A percentile compares a stretch with the other conserved stretches of the same genome.
phyloP scores from a whole-genome alignment of 2,797 vertebrate genomes.

The Gila robusta region DNA sequence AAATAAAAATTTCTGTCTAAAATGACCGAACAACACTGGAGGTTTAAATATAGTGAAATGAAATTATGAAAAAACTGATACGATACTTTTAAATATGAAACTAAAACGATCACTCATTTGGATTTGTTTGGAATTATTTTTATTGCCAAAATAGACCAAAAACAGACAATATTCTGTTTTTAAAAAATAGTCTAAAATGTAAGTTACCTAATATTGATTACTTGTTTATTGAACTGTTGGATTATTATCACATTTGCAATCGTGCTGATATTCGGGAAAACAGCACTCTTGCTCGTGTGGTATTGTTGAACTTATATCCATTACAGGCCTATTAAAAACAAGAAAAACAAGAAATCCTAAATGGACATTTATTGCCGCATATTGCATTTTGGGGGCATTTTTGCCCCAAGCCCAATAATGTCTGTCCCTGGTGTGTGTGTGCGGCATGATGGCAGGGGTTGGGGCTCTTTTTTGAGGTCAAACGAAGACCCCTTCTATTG shows the following conservation, averaged over 20 bases:
- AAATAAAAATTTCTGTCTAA: no score
- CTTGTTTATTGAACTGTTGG: no score
- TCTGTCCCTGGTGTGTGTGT: no score
- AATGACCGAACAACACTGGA: no score
- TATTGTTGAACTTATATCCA: background rate
- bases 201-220: background rate
- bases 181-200: background rate
- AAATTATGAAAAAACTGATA: background rate
- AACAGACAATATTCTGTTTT: background rate
- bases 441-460: background rate
- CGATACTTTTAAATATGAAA: background rate
- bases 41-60: background rate
- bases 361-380: background rate
- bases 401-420: background rate
- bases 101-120: background rate
- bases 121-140: background rate
- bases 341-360: background rate
- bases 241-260: background rate
- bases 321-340: background rate
- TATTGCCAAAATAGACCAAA: background rate
- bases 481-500: background rate
- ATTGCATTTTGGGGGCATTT: background rate
- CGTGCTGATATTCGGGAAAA: background rate
- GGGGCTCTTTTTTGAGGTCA: background rate
- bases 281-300: background rate